phyloP scores from a whole-genome alignment of 2,113 vertebrate genomes.

The Garra rufa region DNA sequence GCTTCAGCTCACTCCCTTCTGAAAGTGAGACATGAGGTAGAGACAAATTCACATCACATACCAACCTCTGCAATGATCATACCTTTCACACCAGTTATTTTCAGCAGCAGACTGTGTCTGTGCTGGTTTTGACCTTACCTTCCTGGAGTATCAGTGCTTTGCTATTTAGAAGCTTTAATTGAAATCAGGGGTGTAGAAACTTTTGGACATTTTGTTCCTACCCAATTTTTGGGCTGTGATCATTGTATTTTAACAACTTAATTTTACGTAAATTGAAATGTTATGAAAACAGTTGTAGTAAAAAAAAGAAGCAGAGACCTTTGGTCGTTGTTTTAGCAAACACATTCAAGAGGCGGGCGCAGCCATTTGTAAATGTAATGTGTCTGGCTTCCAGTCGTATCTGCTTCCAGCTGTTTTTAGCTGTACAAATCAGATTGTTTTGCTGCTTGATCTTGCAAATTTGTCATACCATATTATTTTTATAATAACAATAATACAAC shows the following conservation, averaged over 20 bases:
- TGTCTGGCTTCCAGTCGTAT: too few relatives aligned
- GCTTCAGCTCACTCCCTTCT: background rate
- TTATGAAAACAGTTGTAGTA: too few relatives aligned
- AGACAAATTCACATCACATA: slow-evolving; percentile 26
- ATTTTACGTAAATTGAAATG: background rate
- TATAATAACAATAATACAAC: too few relatives aligned
- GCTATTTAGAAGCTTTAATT: slow-evolving; percentile 6
- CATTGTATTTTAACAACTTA: background rate
- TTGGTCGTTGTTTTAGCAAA: too few relatives aligned
- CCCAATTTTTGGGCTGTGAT: background rate
- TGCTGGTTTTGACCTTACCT: background rate
- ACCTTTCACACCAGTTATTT: slow-evolving; percentile 5
- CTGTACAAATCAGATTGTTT: too few relatives aligned
- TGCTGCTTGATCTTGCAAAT: too few relatives aligned
- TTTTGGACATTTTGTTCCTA: background rate
- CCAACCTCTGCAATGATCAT: background rate
- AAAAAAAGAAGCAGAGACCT: too few relatives aligned
- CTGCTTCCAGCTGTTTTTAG: too few relatives aligned
- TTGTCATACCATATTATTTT: too few relatives aligned
- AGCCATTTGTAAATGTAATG: too few relatives aligned
- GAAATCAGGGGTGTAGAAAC: background rate
- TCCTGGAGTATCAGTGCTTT: background rate
- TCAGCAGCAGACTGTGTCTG: background rate
- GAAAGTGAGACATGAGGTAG: background rate
- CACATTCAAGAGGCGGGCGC: too few relatives aligned